Evolutionary conservation across 2,797 vertebrate species (phyloP).

Genomic region (Xerus rutilus): DNA sequence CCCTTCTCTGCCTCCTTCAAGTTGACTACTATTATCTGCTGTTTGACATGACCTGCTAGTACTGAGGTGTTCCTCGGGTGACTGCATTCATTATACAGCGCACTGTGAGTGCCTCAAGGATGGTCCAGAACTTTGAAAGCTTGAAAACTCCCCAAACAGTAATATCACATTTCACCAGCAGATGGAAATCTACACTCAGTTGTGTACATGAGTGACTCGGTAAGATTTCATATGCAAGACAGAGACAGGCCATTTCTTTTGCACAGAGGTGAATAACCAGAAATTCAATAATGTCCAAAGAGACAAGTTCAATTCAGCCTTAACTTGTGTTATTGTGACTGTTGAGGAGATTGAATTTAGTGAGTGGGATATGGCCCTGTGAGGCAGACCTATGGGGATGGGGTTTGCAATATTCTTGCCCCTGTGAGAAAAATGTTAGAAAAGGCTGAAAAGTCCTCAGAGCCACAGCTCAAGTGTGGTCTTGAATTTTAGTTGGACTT

Average conservation of each 20-base stretch:
- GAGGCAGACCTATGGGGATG: neutral
- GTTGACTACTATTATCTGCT: neutral
- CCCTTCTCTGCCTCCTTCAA: neutral
- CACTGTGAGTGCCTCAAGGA: neutral
- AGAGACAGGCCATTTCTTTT: conserved; percentile 14
- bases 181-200: conserved; percentile 58
- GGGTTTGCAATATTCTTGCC: neutral
- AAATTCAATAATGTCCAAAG: conserved; percentile 16
- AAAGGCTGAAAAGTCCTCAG: neutral
- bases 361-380: no score
- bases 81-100: neutral
- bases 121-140: neutral
- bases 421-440: neutral
- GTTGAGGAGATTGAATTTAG: neutral
- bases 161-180: conserved; percentile 48
- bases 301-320: neutral
- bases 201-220: neutral
- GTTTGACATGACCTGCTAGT: neutral
- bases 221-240: neutral
- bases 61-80: neutral
- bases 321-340: neutral
- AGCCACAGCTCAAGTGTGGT: neutral
- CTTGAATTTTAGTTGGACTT: neutral
- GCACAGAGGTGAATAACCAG: neutral
- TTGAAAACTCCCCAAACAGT: neutral